These are phyloP conservation scores for Athalia circularis DNA, from an alignment of 2,888 invertebrate species.

Conservation along the genomic window DNA sequence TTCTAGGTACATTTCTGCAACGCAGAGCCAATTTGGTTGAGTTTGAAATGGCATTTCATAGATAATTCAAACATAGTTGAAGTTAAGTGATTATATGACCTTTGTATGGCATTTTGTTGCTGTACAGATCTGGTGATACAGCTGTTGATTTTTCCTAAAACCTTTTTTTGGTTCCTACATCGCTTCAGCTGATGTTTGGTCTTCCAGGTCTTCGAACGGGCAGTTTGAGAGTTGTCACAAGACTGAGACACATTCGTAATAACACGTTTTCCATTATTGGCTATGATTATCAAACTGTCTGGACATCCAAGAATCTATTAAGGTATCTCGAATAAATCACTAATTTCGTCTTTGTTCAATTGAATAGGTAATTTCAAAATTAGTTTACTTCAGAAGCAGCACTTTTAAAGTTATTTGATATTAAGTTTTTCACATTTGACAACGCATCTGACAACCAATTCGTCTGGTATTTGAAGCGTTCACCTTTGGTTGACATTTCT, in stretches of 20 bases:
- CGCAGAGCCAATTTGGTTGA: no score
- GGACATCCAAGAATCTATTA: not conserved
- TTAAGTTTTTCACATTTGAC: not conserved
- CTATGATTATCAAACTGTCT: not conserved
- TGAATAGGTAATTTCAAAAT: not conserved
- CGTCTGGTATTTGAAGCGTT: not conserved
- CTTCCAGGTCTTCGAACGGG: not conserved
- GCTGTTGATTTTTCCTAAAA: not conserved
- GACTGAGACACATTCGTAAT: not conserved
- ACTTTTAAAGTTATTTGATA: not conserved
- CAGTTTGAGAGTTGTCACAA: not conserved
- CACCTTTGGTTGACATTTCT: constrained; percentile 13
- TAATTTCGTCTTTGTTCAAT: not conserved
- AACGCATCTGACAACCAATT: constrained; percentile 6
- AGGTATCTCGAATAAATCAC: constrained; percentile 20
- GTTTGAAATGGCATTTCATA: no score
- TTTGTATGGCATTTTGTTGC: not conserved
- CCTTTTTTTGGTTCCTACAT: not conserved
- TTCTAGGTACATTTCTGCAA: no score
- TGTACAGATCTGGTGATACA: not conserved
- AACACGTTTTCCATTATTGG: constrained; percentile 8
- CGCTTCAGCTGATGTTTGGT: not conserved
- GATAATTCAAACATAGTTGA: no score
- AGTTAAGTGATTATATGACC: not conserved
- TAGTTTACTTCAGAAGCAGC: constrained; percentile 7